phyloP scores from a whole-genome alignment of 2,113 vertebrate genomes.

The Suricata suricatta region DNA sequence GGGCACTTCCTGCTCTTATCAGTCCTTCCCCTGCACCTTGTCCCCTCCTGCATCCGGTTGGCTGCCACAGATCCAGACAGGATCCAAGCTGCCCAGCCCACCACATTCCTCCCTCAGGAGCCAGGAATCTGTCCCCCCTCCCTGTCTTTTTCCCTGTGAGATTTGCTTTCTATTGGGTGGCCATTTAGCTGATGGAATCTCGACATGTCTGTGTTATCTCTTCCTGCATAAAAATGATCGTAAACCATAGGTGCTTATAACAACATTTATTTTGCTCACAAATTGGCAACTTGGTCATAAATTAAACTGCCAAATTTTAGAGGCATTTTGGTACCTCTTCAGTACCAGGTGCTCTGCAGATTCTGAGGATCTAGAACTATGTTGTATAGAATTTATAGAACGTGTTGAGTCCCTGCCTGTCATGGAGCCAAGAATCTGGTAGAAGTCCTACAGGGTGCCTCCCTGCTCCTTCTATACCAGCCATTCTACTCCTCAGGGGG shows the following conservation, averaged over 20 bases:
- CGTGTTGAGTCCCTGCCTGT: neutral
- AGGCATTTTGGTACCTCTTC: neutral
- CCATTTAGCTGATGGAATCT: neutral
- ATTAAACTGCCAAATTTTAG: neutral
- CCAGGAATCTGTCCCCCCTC: neutral
- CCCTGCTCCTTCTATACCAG: rapidly evolving
- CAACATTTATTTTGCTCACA: neutral
- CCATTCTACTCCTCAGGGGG: neutral
- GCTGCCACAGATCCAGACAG: neutral
- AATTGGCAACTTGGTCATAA: neutral
- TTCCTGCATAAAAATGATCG: neutral
- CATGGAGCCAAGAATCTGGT: neutral
- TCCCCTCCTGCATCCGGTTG: neutral
- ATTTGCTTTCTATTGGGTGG: neutral
- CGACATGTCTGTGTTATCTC: neutral
- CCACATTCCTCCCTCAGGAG: neutral
- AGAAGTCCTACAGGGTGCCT: neutral
- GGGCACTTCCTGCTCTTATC: neutral
- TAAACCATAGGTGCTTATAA: neutral
- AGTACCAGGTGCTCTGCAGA: neutral
- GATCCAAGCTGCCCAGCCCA: neutral
- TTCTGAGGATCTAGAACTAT: neutral
- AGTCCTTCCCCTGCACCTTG: neutral
- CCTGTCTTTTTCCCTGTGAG: neutral
- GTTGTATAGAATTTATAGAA: neutral